A percentile compares a stretch with the other conserved stretches of the same genome.
phyloP scores from a whole-genome alignment of 2,113 vertebrate species.

The Oreochromis spilurus region DNA sequence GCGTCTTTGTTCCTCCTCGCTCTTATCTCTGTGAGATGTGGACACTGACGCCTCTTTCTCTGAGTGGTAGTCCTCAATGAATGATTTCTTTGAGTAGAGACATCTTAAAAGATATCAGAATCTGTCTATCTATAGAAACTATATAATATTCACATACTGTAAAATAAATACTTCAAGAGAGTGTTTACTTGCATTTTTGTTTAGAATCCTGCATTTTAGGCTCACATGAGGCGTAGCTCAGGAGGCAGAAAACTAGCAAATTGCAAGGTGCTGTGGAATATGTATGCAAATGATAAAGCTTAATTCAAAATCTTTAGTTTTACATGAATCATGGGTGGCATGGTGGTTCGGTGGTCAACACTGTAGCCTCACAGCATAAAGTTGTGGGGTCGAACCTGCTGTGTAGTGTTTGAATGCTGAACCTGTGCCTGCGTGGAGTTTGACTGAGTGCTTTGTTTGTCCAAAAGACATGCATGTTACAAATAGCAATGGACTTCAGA shows the following conservation, averaged over 20 bases:
- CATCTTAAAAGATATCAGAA: background rate
- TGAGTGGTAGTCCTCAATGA: background rate
- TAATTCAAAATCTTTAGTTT: background rate
- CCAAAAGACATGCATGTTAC: background rate
- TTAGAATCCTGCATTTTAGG: background rate
- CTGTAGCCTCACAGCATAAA: background rate
- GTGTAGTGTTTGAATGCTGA: background rate
- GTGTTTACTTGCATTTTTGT: background rate
- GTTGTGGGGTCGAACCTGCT: background rate
- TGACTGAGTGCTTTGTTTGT: background rate
- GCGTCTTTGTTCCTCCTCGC: slow-evolving; percentile 52
- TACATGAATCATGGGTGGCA: background rate
- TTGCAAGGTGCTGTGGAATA: background rate
- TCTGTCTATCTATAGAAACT: background rate
- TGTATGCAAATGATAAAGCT: background rate
- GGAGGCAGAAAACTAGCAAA: background rate
- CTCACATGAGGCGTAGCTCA: background rate
- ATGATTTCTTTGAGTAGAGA: background rate
- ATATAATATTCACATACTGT: background rate
- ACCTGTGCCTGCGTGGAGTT: background rate
- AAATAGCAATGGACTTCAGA: background rate
- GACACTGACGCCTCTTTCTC: slow-evolving; percentile 9
- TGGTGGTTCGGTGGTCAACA: background rate
- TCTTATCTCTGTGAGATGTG: slow-evolving; percentile 44
- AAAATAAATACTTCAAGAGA: background rate